Evolutionary conservation across 2,888 invertebrate species (phyloP), one percentile per base, ranked within the genome.

Genomic region (Eurytoma adleriae): DNA sequence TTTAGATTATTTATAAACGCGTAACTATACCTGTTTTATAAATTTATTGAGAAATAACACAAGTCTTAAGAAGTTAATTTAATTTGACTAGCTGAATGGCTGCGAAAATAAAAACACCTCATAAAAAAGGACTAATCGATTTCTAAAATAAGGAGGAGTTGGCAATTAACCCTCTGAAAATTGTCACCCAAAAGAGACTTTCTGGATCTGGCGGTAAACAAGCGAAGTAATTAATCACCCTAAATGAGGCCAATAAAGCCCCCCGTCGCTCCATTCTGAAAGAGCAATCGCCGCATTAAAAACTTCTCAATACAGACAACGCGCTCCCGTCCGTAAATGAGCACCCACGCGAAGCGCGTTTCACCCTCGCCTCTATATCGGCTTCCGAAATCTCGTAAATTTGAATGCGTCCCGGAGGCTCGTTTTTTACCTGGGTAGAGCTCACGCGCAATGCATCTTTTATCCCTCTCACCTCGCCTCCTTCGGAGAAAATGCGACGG

Each of bases 221-320:
- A 10, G 12, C n/a, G 0, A 2, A n/a, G 48, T 56, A 75, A 83
- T 84, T 84, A 83, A 83, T 79, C 69, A 72, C 72, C 79, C 59
- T 69, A 80, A 80, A 72, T 73, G 81, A 79, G 78, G 69, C 78
- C 82, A 67, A 78, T 78, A 72, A 78, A 78, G 67, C 50, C 40
- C 52, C 54, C 50, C 57, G 10, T 57, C 57, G 24, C 57, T 30
- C 14, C 20, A 66, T 66, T 48, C 56, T 30, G 12, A 59, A 71
- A 59, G 78, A 67, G 52, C 54, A 54, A 78, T 78, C 20, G n/a
- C 50, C 57, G 24, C 68, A 68, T 61, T 76, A 69, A 68, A 61
- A 59, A 30, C 52, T 68, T 62, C 20, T 62, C 48, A 70, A 62
- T 54, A 54, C 62, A 40, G 62, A 18, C 40, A 24, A 24, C 24